Base-by-base conservation (phyloP, 1,140 invertebrate genomes). In the Rhagoletis zephyria region DNA sequence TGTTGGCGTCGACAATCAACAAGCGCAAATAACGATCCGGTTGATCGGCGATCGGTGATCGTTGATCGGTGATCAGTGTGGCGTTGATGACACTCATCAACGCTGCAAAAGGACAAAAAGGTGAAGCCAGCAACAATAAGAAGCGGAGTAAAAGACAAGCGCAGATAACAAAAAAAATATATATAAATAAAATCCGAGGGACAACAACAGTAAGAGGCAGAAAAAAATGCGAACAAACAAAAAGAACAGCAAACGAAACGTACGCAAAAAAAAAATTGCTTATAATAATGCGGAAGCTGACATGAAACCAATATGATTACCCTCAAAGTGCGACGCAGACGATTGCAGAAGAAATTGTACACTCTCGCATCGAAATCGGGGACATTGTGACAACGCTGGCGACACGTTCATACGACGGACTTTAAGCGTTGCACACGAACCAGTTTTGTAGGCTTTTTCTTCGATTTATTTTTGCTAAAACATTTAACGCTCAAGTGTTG, bases 281-380 rank as follows among this genome's bases (percentile, higher is more conserved):
- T 81, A 56, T 81, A 81, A 81, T 81, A 59, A 81, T 81, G 74
- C 74, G 74, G 74, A 81, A 81, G 74, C 74, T 81, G 74, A 56
- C 45, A 19, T 81, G 74, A 81, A 81, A 81, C 48, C 74, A 81
- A 81, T 81, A 81, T 81, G 48, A 81, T 81, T 81, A 81, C 74
- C 74, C 48, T n/a, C 19, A 12, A 19, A 56, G n/a, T 30, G 74
- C 48, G 45, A 48, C 74, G 48, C 48, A 81, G 48, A 48, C 74
- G 74, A 45, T 74, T 42, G 42, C 70, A n/a, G 74, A 59, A 42
- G 48, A 9, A 45, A 74, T 42, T 30, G 74, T 56, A 81, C 48
- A 81, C 48, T 48, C 10, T 59, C n/a, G 14, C 7, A 2, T 51
- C n/a, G 45, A 30, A 30, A 1, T 30, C 30, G 30, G 30, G 30